Base-by-base conservation (phyloP, 2,797 vertebrate species). In the Danio jaintianensis region DNA sequence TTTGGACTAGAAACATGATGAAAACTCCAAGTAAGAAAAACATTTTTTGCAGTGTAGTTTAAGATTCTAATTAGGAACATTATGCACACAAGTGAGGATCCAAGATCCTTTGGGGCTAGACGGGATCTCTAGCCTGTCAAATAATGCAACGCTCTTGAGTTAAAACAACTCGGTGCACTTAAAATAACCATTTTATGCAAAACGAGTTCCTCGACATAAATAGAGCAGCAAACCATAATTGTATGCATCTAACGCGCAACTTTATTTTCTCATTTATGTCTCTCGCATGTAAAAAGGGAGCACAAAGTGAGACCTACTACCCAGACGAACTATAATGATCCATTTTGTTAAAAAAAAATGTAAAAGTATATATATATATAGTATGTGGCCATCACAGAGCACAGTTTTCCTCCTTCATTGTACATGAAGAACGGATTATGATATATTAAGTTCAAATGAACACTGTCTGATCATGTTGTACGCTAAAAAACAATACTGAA, bases 151-250 rank as follows among this genome's bases (percentile, higher is more conserved):
- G 40, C 59, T 78, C 47, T 58, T 42, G 16, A 66, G 69, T 55
- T 64, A 79, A 75, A 64, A 40, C 66, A 75, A 79, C 59, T 47
- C 59, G 6, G 75, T 86, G 83, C 85, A 84, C 75, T 84, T 86
- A 78, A 53, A 84, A 64, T 68, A 45, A 69, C 4, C 29, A 52
- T 36, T 38, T 76, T 80, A 80, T 84, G 85, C 82, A 75, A 75
- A 82, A 13, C 20, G 48, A 69, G 67, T 76, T 74, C 67, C 70
- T 47, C 50, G 55, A 52, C 40, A 71, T 66, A 58, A 82, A 83
- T 15, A 62, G 22, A 48, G 55, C 64, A 61, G 47, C 68, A 16
- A 67, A 55, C 67, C 50, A 42, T 56, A 50, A 47, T 15, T 40
- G 40, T 72, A 58, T 70, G 38, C 52, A 56, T 16, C 38, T 5